phyloP scores from a whole-genome alignment of 2,797 vertebrate genomes.

The Holocentrus rufus region DNA sequence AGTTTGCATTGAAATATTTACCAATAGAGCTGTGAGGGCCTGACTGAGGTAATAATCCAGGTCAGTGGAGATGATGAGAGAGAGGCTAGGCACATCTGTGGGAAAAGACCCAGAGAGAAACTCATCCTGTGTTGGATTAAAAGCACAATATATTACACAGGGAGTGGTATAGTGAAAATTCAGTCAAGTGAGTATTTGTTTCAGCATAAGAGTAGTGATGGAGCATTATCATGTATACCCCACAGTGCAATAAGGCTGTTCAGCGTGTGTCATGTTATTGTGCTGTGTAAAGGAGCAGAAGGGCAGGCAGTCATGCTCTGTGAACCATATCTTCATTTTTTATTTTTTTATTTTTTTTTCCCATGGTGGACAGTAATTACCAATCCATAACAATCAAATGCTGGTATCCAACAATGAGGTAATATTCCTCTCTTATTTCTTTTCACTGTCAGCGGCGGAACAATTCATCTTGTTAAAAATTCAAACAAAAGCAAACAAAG shows the following conservation, averaged over 20 bases:
- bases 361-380: slow-evolving; percentile 17
- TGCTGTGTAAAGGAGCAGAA: slow-evolving; percentile 12
- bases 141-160: slow-evolving; percentile 30
- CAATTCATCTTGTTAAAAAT: slow-evolving; percentile 58
- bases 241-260: slow-evolving; percentile 12
- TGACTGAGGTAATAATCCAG: slow-evolving; percentile 71
- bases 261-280: slow-evolving; percentile 25
- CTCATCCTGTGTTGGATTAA: slow-evolving; percentile 28
- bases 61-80: slow-evolving; percentile 76
- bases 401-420: slow-evolving; percentile 44
- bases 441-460: slow-evolving; percentile 58
- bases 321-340: not conserved
- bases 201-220: slow-evolving; percentile 9
- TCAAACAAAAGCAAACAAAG: slow-evolving; percentile 67
- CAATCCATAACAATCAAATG: slow-evolving; percentile 52
- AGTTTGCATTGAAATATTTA: slow-evolving; percentile 67
- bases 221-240: too few species aligned
- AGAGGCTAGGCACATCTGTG: slow-evolving; percentile 59
- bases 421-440: slow-evolving; percentile 34
- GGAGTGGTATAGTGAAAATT: slow-evolving; percentile 25
- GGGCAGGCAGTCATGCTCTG: not conserved
- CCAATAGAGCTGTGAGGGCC: slow-evolving; percentile 51
- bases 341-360: too few species aligned
- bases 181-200: slow-evolving; percentile 34
- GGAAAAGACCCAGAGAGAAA: slow-evolving; percentile 64